Percentiles rank a stretch among this genome's conserved stretches.
These are phyloP conservation scores for Boloria selene DNA, from an alignment of 2,888 invertebrate species.

Conservation along the genomic window DNA sequence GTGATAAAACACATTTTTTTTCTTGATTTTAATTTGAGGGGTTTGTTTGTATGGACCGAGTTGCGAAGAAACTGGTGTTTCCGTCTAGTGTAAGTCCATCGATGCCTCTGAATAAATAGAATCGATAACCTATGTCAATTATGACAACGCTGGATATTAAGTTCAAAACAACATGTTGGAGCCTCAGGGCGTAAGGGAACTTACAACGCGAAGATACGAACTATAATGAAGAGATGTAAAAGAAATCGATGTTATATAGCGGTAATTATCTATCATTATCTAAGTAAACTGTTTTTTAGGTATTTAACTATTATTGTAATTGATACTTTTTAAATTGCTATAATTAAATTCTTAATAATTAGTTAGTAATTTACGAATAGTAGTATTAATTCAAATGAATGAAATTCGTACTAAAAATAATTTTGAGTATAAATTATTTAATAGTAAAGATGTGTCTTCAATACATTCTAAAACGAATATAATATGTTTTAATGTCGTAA, in stretches of 20 bases:
- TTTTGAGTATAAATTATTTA: background rate
- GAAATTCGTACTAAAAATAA: background rate
- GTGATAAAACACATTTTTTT: slow-evolving; percentile 53
- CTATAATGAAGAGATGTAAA: no score
- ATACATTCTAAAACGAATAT: no score
- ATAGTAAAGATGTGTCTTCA: no score
- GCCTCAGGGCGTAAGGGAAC: slow-evolving; percentile 41
- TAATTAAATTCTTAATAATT: no score
- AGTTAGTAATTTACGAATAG: no score
- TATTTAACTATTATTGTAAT: no score
- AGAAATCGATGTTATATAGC: no score
- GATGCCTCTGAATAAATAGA: slow-evolving; percentile 70
- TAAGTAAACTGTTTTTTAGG: no score
- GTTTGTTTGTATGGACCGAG: slow-evolving; percentile 52
- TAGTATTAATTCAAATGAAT: no score
- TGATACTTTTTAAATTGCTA: no score
- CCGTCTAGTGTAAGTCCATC: slow-evolving; percentile 62
- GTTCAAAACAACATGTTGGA: slow-evolving; percentile 76
- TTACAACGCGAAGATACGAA: slow-evolving; percentile 33
- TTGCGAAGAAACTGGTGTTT: slow-evolving; percentile 62
- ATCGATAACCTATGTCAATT: slow-evolving; percentile 76
- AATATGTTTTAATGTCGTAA: background rate
- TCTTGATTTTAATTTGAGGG: slow-evolving; percentile 31
- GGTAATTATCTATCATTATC: no score
- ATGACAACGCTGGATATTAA: slow-evolving; percentile 66